phyloP scores from a whole-genome alignment of 2,888 invertebrate genomes.

The Eledona agricola region DNA sequence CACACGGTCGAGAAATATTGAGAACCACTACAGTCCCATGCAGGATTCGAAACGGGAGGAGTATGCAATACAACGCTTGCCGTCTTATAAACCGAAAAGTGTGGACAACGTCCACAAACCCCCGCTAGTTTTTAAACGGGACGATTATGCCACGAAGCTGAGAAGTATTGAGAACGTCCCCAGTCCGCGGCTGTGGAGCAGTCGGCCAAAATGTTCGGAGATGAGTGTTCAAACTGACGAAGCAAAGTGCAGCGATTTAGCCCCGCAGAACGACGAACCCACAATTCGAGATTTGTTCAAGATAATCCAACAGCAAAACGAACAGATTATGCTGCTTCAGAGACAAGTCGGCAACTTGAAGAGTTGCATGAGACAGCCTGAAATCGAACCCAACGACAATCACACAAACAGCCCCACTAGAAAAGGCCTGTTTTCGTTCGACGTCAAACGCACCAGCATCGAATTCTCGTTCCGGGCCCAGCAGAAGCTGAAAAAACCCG shows the following conservation, averaged over 20 bases:
- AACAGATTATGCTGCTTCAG: constrained; percentile 71
- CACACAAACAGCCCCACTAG: constrained; percentile 22
- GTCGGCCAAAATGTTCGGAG: not conserved
- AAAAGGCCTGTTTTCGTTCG: constrained; percentile 68
- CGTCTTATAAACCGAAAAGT: too few relatives aligned
- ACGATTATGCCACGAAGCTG: too few relatives aligned
- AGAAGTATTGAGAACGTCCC: constrained; percentile 11
- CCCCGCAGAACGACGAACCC: constrained; percentile 61
- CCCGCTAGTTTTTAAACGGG: too few relatives aligned
- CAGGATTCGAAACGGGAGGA: too few relatives aligned
- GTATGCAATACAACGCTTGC: too few relatives aligned
- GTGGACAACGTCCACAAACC: too few relatives aligned
- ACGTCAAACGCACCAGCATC: constrained; percentile 75
- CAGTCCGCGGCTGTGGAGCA: not conserved
- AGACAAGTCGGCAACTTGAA: constrained; percentile 62
- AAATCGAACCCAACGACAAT: not conserved
- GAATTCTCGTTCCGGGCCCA: constrained; percentile 64
- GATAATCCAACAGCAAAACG: constrained; percentile 74
- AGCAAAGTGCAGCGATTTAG: constrained; percentile 31
- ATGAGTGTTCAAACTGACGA: constrained; percentile 5
- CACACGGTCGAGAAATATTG: constrained; percentile 4
- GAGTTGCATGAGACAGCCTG: constrained; percentile 29
- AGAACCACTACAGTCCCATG: constrained; percentile 13
- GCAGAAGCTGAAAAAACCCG: constrained; percentile 39
- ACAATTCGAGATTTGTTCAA: constrained; percentile 70